Evolutionary conservation across 1,140 invertebrate genomes (phyloP).

Genomic region (Neodiprion fabricii): DNA sequence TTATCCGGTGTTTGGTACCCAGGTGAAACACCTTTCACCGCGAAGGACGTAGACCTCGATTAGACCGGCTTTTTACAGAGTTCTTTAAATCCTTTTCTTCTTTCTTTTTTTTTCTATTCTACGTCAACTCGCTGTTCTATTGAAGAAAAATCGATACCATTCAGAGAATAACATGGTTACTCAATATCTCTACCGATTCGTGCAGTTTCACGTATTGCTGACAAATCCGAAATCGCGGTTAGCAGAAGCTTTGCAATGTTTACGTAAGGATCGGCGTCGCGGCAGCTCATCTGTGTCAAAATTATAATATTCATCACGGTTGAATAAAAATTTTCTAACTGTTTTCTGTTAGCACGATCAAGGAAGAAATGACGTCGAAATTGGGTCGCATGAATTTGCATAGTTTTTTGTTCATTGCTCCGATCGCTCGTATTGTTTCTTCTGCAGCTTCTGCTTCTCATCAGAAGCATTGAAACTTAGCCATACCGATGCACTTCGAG

Average conservation of each 20-base stretch:
- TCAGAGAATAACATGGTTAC: neutral
- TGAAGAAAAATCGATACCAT: neutral
- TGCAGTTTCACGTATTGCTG: too few relatives aligned
- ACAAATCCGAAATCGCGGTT: too few relatives aligned
- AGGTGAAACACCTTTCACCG: constrained; percentile 6
- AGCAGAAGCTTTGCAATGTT: too few relatives aligned
- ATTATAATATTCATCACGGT: constrained; percentile 1
- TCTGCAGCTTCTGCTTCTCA: neutral
- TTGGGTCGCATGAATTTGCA: too few relatives aligned
- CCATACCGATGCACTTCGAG: neutral
- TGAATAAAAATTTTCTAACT: neutral
- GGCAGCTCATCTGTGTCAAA: neutral
- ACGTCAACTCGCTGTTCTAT: too few relatives aligned
- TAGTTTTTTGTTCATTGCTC: too few relatives aligned
- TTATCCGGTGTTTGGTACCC: neutral
- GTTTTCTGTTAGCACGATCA: too few relatives aligned
- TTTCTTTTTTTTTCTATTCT: too few relatives aligned
- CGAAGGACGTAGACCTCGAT: constrained; percentile 4
- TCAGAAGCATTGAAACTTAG: neutral
- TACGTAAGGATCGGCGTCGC: too few relatives aligned
- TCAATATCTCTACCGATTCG: neutral
- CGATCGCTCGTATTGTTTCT: neutral
- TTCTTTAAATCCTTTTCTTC: neutral
- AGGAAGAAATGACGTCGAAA: too few relatives aligned
- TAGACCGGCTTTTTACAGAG: neutral